Evolutionary conservation across 1,140 invertebrate species (phyloP).

Genomic region (Hycleus cichorii): DNA sequence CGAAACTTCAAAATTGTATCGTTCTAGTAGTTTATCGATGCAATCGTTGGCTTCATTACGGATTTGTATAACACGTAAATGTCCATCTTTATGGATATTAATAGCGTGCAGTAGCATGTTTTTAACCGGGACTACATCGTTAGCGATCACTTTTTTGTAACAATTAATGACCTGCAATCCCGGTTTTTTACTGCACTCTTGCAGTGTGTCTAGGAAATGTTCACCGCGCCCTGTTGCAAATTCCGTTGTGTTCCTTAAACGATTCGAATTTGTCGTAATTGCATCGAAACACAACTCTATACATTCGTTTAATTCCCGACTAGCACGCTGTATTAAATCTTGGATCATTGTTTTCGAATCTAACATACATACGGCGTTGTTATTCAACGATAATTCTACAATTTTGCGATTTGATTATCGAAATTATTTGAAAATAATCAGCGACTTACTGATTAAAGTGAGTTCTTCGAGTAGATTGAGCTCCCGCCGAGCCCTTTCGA

Average conservation of each 20-base stretch:
- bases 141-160: constrained; percentile 30
- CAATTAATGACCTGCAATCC: constrained; percentile 25
- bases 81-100: constrained; percentile 15
- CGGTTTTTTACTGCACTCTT: constrained; percentile 22
- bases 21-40: constrained; percentile 18
- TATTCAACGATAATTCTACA: constrained; percentile 16
- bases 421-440: neutral
- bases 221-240: constrained; percentile 22
- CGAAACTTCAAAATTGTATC: constrained; percentile 15
- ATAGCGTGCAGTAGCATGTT: constrained; percentile 21
- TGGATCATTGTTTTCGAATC: constrained; percentile 16
- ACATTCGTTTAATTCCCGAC: constrained; percentile 14
- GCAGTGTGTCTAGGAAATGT: constrained; percentile 24
- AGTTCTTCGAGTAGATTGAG: constrained; percentile 22
- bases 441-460: constrained; percentile 24
- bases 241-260: constrained; percentile 12
- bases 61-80: constrained; percentile 22
- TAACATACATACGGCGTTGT: constrained; percentile 9
- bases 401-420: neutral
- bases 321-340: constrained; percentile 13
- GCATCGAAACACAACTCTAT: neutral
- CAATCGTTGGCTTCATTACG: constrained; percentile 20
- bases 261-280: constrained; percentile 11
- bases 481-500: constrained; percentile 15
- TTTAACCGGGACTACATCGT: constrained; percentile 28